phyloP scores from a whole-genome alignment of 2,797 vertebrate species.

The Cossypha polioptera region DNA sequence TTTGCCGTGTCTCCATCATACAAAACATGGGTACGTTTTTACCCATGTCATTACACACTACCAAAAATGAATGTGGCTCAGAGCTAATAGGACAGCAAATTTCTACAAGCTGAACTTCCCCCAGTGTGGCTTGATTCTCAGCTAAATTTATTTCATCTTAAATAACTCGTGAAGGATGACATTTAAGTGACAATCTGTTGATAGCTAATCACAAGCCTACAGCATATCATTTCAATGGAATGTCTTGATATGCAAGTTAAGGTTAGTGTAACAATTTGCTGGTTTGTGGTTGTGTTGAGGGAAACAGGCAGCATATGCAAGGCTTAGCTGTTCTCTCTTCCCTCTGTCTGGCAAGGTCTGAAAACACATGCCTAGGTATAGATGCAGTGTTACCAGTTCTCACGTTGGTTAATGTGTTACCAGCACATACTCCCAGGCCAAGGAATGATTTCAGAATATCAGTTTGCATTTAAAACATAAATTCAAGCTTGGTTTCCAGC shows the following conservation, averaged over 20 bases:
- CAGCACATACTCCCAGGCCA: background rate
- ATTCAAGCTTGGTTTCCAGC: background rate
- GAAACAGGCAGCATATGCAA: background rate
- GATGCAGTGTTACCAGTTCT: background rate
- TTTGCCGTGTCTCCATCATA: background rate
- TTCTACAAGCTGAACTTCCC: background rate
- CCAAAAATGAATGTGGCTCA: background rate
- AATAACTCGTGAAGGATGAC: background rate
- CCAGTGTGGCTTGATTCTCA: background rate
- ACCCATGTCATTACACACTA: background rate
- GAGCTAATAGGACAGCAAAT: background rate
- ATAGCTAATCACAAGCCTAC: background rate
- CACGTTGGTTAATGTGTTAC: constrained; percentile 20
- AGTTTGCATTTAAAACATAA: background rate
- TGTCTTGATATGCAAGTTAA: background rate
- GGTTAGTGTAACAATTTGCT: background rate
- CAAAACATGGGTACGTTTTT: background rate
- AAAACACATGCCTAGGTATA: background rate
- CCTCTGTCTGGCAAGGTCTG: constrained; percentile 13
- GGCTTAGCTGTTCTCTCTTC: background rate
- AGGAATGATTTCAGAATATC: background rate
- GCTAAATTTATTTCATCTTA: constrained; percentile 18
- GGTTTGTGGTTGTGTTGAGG: background rate
- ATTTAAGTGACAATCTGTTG: constrained; percentile 45
- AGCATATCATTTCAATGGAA: background rate